Evolutionary conservation across 2,888 invertebrate species (phyloP).

Genomic region (Platynereis dumerilii): DNA sequence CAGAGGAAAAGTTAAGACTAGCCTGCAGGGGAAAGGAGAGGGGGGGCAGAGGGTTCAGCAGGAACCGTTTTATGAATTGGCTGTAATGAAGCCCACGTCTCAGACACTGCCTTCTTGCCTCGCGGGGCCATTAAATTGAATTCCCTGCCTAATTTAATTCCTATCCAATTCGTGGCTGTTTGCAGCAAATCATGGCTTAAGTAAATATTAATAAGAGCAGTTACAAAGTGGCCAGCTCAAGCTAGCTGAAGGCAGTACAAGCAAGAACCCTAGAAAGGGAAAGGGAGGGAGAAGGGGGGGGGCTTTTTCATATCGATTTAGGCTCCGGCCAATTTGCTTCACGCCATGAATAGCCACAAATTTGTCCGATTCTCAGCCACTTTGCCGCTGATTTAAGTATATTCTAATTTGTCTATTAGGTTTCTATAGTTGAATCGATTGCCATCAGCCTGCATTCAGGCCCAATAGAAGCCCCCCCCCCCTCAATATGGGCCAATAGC

Average conservation of each 20-base stretch:
- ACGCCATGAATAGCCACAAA: background rate
- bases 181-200: conserved; percentile 15
- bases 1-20: too few relatives aligned
- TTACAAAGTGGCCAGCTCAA: background rate
- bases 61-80: conserved; percentile 1
- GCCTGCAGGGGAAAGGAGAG: too few relatives aligned
- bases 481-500: too few relatives aligned
- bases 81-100: background rate
- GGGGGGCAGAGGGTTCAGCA: too few relatives aligned
- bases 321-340: too few relatives aligned
- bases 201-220: conserved; percentile 26
- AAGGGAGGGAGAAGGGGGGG: too few relatives aligned
- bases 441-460: too few relatives aligned
- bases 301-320: too few relatives aligned
- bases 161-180: conserved; percentile 15
- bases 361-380: conserved; percentile 1
- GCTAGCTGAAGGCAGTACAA: too few relatives aligned
- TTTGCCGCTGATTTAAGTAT: conserved; percentile 21
- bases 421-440: background rate
- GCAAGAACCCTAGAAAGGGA: too few relatives aligned
- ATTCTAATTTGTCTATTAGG: conserved; percentile 23
- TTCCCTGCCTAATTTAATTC: conserved; percentile 17
- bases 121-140: conserved; percentile 18
- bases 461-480: too few relatives aligned
- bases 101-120: too few relatives aligned